These are phyloP conservation scores for Temnopleurus reevesii DNA, from an alignment of 53 echinoderm and acorn worm genomes.

Conservation along the genomic window DNA sequence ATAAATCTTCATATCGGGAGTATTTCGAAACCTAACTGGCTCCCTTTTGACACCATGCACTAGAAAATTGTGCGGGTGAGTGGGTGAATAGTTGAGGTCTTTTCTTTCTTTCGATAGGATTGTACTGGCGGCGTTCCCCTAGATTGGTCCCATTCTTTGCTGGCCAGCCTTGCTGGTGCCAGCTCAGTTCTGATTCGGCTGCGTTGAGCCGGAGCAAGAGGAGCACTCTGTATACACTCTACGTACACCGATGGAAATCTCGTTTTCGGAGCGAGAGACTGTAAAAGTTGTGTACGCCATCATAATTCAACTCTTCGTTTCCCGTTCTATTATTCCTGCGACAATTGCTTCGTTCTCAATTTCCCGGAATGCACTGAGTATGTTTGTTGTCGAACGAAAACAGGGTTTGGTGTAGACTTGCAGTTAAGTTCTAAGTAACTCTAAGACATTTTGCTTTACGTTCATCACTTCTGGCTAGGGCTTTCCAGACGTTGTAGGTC, in stretches of 20 bases:
- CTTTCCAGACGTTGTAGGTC: too few species aligned
- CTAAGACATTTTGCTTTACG: too few species aligned
- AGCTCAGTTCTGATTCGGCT: neutral
- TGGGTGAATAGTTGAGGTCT: neutral
- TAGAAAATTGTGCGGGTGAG: neutral
- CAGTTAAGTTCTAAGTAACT: too few species aligned
- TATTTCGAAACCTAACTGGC: neutral
- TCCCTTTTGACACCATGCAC: neutral
- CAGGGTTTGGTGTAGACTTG: too few species aligned
- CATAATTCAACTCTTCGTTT: neutral
- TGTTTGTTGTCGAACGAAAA: too few species aligned
- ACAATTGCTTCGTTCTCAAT: too few species aligned
- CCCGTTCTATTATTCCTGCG: neutral
- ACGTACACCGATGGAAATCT: neutral
- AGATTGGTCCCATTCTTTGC: conserved; percentile 30
- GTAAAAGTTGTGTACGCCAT: conserved; percentile 1
- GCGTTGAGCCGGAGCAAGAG: neutral
- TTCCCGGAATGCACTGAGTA: too few species aligned
- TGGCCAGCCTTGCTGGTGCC: conserved; percentile 41
- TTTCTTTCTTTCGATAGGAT: neutral
- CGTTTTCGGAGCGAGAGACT: neutral
- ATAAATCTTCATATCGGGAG: too few species aligned
- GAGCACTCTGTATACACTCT: neutral
- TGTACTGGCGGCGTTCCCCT: conserved; percentile 33
- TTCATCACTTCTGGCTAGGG: too few species aligned